phyloP scores from a whole-genome alignment of 1,140 invertebrate species.

The Neotoxoptera formosana region DNA sequence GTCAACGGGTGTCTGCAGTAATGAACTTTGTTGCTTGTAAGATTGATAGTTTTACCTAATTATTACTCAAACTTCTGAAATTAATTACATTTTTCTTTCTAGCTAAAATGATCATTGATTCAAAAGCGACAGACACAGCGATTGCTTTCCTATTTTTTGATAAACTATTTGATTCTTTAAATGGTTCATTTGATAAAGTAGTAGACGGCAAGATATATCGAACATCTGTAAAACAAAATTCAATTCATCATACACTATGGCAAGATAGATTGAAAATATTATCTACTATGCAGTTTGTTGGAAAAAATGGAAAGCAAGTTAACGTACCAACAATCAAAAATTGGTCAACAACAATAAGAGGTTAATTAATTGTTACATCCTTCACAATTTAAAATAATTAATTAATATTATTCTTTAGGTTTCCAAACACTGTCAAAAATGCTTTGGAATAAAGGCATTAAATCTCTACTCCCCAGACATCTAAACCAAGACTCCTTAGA shows the following conservation, averaged over 20 bases:
- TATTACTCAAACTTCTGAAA: too few species aligned
- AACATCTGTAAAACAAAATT: slow-evolving; percentile 2
- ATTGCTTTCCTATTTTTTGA: too few species aligned
- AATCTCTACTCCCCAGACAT: not conserved
- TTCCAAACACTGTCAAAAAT: slow-evolving; percentile 22
- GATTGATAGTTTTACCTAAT: too few species aligned
- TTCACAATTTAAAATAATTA: not conserved
- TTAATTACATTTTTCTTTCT: too few species aligned
- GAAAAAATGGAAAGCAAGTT: too few species aligned
- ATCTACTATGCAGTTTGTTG: too few species aligned
- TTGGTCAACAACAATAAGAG: slow-evolving; percentile 15
- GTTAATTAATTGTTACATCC: not conserved
- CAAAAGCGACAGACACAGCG: too few species aligned
- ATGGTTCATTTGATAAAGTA: not conserved
- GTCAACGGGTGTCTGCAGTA: not conserved
- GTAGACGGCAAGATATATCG: not conserved
- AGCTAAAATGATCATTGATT: too few species aligned
- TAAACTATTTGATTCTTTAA: too few species aligned
- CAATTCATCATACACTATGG: not conserved
- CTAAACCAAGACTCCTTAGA: not conserved
- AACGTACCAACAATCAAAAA: not conserved
- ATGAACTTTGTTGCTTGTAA: slow-evolving; percentile 23
- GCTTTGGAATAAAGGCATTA: not conserved
- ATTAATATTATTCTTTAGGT: not conserved
- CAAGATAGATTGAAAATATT: not conserved